Evolutionary conservation across 2,797 vertebrate genomes (phyloP).

Genomic region (Eupleurogrammus muticus): DNA sequence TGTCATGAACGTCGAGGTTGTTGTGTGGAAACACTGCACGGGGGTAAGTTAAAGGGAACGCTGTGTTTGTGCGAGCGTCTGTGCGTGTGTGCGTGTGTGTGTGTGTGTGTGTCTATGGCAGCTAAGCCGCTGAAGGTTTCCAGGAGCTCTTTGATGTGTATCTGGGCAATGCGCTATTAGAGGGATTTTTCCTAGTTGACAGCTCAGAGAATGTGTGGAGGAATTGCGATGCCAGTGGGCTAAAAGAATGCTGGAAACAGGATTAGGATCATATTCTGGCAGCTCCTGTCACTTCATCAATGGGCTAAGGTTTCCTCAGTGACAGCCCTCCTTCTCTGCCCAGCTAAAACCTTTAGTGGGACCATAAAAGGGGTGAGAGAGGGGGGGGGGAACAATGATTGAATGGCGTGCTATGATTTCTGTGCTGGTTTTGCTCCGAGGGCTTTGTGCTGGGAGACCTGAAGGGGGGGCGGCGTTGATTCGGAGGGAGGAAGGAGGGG

Average conservation of each 20-base stretch:
- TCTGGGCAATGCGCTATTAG: constrained; percentile 90
- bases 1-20: constrained; percentile 38
- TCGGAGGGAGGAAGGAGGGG: constrained; percentile 70
- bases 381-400: constrained; percentile 82
- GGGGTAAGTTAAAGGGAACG: constrained; percentile 62
- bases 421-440: constrained; percentile 79
- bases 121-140: constrained; percentile 91
- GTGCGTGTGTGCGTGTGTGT: constrained; percentile 37
- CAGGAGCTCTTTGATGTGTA: constrained; percentile 94
- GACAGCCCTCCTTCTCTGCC: constrained; percentile 89
- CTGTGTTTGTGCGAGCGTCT: constrained; percentile 38
- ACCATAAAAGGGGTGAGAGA: constrained; percentile 78
- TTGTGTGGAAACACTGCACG: constrained; percentile 40
- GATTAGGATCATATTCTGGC: constrained; percentile 99
- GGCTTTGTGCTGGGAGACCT: constrained; percentile 83
- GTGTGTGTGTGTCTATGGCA: constrained; percentile 75
- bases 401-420: constrained; percentile 86
- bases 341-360: constrained; percentile 86
- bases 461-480: constrained; percentile 67
- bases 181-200: constrained; percentile 92
- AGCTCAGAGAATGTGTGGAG: constrained; percentile 89
- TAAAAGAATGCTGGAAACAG: constrained; percentile 94
- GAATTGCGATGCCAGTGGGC: constrained; percentile 87
- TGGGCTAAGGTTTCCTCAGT: constrained; percentile 92
- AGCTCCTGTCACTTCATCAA: constrained; percentile 92